Conservation (phyloP, 2,888 invertebrate species). For the Drosophila buzzatii region DNA sequence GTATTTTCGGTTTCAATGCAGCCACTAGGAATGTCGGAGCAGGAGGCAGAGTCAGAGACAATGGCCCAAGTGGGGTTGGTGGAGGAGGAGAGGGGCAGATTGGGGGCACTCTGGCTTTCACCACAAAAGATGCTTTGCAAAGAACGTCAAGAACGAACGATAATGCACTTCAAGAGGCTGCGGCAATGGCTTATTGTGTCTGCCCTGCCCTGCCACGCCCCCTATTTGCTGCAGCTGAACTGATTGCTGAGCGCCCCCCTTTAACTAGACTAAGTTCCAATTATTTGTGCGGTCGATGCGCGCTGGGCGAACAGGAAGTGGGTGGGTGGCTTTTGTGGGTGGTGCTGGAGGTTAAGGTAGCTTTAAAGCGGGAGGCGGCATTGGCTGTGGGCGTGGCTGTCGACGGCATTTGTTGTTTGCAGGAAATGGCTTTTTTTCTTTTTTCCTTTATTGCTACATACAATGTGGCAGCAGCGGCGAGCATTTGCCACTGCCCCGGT, state of each 20-base stretch:
- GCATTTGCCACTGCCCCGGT: slow-evolving; percentile 42
- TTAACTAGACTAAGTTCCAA: slow-evolving; percentile 77
- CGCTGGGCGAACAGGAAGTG: slow-evolving; percentile 56
- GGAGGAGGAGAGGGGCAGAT: neutral
- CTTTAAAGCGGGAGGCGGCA: slow-evolving; percentile 42
- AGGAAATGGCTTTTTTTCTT: slow-evolving; percentile 66
- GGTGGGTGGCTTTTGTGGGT: neutral
- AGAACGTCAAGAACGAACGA: slow-evolving; percentile 71
- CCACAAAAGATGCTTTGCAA: slow-evolving; percentile 68
- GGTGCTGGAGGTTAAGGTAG: neutral
- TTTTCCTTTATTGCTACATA: slow-evolving; percentile 45
- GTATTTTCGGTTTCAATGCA: slow-evolving; percentile 76
- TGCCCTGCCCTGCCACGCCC: slow-evolving; percentile 39
- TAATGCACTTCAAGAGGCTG: slow-evolving; percentile 78
- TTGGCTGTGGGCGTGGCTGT: slow-evolving; percentile 47
- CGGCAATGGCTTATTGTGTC: slow-evolving; percentile 75
- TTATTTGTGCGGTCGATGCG: slow-evolving; percentile 77
- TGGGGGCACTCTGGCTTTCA: slow-evolving; percentile 39
- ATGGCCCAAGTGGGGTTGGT: neutral
- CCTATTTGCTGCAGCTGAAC: slow-evolving; percentile 5
- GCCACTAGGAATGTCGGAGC: slow-evolving; percentile 26
- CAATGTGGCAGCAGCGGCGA: slow-evolving; percentile 44
- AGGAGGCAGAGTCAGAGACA: slow-evolving; percentile 1
- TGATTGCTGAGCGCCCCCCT: slow-evolving; percentile 29
- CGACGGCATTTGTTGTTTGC: slow-evolving; percentile 70